A percentile compares a stretch with the other conserved stretches of the same genome.
Conservation (phyloP, 2,888 invertebrate species). For the Caenorhabditis uteleia region DNA sequence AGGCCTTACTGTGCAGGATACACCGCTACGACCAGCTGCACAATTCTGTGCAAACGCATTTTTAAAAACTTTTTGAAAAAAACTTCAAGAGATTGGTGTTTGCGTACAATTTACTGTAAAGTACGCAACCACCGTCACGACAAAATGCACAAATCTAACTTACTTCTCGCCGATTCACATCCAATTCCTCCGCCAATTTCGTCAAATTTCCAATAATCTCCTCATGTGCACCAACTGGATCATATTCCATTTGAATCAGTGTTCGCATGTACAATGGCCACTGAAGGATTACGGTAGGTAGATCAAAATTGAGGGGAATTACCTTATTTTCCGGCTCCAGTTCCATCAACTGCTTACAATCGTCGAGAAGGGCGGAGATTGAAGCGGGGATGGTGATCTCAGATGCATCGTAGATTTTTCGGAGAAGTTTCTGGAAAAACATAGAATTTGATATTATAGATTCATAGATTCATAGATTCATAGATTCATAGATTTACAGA, state of each 20-base stretch:
- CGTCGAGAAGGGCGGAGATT: constrained; percentile 18
- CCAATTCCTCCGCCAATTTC: constrained; percentile 14
- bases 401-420: constrained; percentile 14
- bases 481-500: too few relatives aligned
- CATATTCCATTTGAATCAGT: constrained; percentile 31
- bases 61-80: too few relatives aligned
- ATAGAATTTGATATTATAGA: constrained; percentile 1
- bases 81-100: too few relatives aligned
- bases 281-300: constrained; percentile 19
- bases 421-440: constrained; percentile 2
- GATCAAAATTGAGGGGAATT: neutral
- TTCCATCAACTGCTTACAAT: constrained; percentile 23
- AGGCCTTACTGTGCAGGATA: too few relatives aligned
- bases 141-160: too few relatives aligned
- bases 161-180: constrained; percentile 18
- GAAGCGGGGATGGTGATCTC: constrained; percentile 9
- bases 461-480: too few relatives aligned
- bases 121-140: too few relatives aligned
- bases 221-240: constrained; percentile 11
- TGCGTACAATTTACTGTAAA: too few relatives aligned
- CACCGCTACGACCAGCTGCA: too few relatives aligned
- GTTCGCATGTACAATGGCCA: constrained; percentile 47
- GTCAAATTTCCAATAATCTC: constrained; percentile 36
- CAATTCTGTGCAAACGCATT: too few relatives aligned
- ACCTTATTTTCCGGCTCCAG: constrained; percentile 37